Percentiles rank a stretch among this genome's conserved stretches.
Conservation (phyloP, 2,113 vertebrate species). For the Chauna torquata region DNA sequence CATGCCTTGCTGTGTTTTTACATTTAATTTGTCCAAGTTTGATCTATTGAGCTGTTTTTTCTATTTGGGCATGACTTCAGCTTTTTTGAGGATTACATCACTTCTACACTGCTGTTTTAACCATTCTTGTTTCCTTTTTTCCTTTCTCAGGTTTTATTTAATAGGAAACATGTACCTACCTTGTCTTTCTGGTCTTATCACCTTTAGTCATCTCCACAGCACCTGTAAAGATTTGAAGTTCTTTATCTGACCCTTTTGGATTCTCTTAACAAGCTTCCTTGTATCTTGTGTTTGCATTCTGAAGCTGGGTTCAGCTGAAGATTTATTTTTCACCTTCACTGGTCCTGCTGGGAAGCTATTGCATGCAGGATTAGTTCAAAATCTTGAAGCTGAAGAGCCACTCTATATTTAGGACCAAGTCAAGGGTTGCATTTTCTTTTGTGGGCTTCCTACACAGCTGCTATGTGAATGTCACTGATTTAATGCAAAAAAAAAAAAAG, state of each 20-base stretch:
- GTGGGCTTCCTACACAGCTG: constrained; percentile 7
- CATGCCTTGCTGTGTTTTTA: background rate
- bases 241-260: background rate
- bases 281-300: background rate
- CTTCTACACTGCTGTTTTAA: background rate
- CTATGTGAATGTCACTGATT: background rate
- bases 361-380: background rate
- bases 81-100: background rate
- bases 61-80: background rate
- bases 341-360: background rate
- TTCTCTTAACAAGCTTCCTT: background rate
- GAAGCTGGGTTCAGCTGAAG: background rate
- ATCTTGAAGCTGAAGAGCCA: background rate
- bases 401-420: constrained; percentile 45
- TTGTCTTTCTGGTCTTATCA: background rate
- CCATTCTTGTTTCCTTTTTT: background rate
- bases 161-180: background rate
- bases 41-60: background rate
- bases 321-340: background rate
- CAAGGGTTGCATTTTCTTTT: constrained; percentile 8
- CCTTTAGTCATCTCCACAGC: background rate
- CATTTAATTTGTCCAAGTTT: background rate
- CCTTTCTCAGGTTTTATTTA: background rate
- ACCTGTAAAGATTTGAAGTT: background rate
- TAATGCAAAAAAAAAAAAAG: background rate